These are phyloP conservation scores for Neuroterus valhalla DNA, from an alignment of 1,140 invertebrate genomes.

Conservation along the genomic window DNA sequence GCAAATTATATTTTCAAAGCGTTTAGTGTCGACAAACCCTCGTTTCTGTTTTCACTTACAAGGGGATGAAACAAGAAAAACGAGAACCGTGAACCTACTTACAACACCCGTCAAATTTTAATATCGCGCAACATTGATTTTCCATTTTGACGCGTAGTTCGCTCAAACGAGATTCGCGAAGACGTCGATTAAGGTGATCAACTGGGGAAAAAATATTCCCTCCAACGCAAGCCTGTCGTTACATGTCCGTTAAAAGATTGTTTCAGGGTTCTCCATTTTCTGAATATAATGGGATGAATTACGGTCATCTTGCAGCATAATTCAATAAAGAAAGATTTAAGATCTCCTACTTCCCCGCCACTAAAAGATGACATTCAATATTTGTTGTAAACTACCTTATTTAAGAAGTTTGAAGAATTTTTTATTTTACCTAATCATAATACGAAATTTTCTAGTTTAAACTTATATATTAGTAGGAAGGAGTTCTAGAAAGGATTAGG, in stretches of 20 bases:
- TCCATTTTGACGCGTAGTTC: conserved; percentile 42
- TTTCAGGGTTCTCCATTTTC: conserved; percentile 9
- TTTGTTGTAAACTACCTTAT: no score
- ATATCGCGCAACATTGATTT: conserved; percentile 61
- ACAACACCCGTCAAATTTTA: conserved; percentile 56
- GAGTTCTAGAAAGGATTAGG: no score
- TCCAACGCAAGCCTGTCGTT: not conserved
- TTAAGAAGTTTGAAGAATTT: no score
- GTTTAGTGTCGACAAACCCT: conserved; percentile 53
- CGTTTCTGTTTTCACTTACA: conserved; percentile 47
- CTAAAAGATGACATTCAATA: no score
- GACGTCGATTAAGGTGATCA: conserved; percentile 21
- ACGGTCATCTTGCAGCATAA: conserved; percentile 4
- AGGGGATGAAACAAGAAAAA: not conserved
- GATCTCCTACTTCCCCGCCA: no score
- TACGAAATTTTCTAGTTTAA: no score
- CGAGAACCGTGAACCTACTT: conserved; percentile 50
- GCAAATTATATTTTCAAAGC: conserved; percentile 58
- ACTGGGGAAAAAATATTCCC: conserved; percentile 3
- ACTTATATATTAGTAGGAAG: no score
- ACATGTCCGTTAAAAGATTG: conserved; percentile 5
- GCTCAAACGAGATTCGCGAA: conserved; percentile 31
- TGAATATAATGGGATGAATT: not conserved
- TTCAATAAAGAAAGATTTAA: not conserved
- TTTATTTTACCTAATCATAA: no score